Evolutionary conservation across 1,140 invertebrate species (phyloP), one percentile per base, ranked within the genome.

Genomic region (Tetragonula clypearis): DNA sequence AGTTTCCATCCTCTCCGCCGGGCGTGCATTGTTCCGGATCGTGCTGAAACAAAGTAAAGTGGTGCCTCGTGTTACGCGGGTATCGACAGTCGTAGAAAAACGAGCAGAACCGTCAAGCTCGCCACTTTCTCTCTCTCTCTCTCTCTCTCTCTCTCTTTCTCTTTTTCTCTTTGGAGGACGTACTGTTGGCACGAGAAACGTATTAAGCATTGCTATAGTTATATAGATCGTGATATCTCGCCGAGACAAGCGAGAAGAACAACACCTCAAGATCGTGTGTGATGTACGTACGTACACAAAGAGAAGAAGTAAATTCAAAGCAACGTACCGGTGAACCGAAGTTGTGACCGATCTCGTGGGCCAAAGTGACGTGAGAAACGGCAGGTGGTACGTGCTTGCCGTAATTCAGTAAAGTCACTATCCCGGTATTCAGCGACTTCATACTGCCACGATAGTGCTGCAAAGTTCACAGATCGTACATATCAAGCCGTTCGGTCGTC

Each of bases 311-410:
- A 35, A 55, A 82, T 84, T 81, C 26, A 26, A 21, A 30, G 55
- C 23, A 68, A 95, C 96, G 96, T 95, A 98, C 98, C 91, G 98
- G 98, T 35, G 99, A 99, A 83, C 99, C 99, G 94, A 99, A 99
- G 95, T 99, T 99, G 94, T 99, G 99, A 62, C 99, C 99, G 92
- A 99, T 99, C 96, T 99, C 99, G 95, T 99, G 99, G 26, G 99
- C 99, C 84, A 99, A 96, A 17, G 99, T 99, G 73, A 99, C 98
- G 94, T 99, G 99, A 17, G 98, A 99, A n/a, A 99, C 99, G 53
- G 98, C 98, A 30, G 98, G 98, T 88, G 97, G 98, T n/a, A 99
- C 99, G 95, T 99, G 98, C 95, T 99, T 99, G 58, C 99, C 99
- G 95, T 99, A 99, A 95, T 99, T 99, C 58, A 99, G 95, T 76